Evolutionary conservation across 2,888 invertebrate species (phyloP).

Genomic region (Melanargia galathea): DNA sequence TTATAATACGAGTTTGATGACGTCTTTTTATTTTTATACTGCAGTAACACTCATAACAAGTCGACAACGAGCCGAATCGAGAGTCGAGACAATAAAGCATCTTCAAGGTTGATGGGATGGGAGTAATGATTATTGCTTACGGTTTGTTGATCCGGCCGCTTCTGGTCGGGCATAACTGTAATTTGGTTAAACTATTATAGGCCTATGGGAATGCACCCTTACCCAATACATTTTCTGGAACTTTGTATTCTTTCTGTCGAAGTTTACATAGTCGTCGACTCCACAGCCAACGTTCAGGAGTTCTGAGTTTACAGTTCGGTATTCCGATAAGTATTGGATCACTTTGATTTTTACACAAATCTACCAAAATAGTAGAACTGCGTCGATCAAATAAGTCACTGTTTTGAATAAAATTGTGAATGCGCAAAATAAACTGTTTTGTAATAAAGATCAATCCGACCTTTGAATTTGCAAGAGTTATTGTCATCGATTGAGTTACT

Average conservation of each 20-base stretch:
- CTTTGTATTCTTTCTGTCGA: neutral
- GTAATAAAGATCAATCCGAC: too few species aligned
- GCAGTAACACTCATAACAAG: constrained; percentile 62
- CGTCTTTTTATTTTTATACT: constrained; percentile 63
- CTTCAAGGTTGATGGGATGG: constrained; percentile 74
- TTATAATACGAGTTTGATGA: constrained; percentile 73
- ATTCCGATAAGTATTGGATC: too few species aligned
- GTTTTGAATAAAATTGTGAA: too few species aligned
- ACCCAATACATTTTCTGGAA: too few species aligned
- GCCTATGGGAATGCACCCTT: constrained; percentile 27
- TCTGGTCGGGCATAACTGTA: constrained; percentile 59
- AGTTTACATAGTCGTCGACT: neutral
- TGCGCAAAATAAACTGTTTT: too few species aligned
- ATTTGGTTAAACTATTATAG: constrained; percentile 49
- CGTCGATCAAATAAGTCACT: too few species aligned
- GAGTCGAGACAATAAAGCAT: constrained; percentile 77
- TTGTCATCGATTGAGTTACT: too few species aligned
- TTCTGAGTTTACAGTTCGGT: too few species aligned
- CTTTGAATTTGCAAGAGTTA: too few species aligned
- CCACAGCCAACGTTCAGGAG: neutral
- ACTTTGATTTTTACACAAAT: too few species aligned
- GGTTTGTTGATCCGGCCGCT: constrained; percentile 67
- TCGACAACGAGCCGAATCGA: constrained; percentile 77
- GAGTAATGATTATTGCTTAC: constrained; percentile 78
- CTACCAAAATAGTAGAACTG: too few species aligned